A percentile compares a stretch with the other conserved stretches of the same genome.
These are phyloP conservation scores for Drosophila orena DNA, from an alignment of 1,140 invertebrate species.

Conservation along the genomic window DNA sequence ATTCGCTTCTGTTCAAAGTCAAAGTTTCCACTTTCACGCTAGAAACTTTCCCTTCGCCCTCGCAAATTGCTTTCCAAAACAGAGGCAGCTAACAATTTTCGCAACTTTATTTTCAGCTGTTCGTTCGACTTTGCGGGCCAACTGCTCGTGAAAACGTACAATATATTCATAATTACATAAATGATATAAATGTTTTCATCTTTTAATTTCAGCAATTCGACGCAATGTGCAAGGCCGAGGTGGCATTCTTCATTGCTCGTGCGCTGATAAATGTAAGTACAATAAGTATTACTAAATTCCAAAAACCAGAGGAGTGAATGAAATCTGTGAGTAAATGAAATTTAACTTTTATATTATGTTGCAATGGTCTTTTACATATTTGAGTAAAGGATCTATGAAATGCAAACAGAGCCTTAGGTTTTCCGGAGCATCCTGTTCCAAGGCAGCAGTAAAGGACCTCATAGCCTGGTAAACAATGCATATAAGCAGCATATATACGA, in stretches of 20 bases:
- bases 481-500: background rate
- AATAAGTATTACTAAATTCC: constrained; percentile 52
- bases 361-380: background rate
- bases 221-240: constrained; percentile 90
- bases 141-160: constrained; percentile 16
- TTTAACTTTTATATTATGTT: background rate
- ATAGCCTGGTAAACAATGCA: background rate
- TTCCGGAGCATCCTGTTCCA: background rate
- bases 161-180: constrained; percentile 23
- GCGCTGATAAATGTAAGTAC: constrained; percentile 89
- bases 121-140: constrained; percentile 20
- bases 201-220: constrained; percentile 89
- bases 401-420: constrained; percentile 1
- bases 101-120: constrained; percentile 37
- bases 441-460: background rate
- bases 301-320: background rate
- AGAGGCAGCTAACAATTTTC: constrained; percentile 19
- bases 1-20: constrained; percentile 15
- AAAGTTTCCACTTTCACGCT: constrained; percentile 39
- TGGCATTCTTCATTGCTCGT: constrained; percentile 89
- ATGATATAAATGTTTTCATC: constrained; percentile 6
- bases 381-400: background rate
- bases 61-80: constrained; percentile 41
- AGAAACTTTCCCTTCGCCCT: constrained; percentile 1
- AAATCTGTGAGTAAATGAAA: background rate